Base-by-base conservation (phyloP, 2,113 vertebrate species). In the Petroica traversi region DNA sequence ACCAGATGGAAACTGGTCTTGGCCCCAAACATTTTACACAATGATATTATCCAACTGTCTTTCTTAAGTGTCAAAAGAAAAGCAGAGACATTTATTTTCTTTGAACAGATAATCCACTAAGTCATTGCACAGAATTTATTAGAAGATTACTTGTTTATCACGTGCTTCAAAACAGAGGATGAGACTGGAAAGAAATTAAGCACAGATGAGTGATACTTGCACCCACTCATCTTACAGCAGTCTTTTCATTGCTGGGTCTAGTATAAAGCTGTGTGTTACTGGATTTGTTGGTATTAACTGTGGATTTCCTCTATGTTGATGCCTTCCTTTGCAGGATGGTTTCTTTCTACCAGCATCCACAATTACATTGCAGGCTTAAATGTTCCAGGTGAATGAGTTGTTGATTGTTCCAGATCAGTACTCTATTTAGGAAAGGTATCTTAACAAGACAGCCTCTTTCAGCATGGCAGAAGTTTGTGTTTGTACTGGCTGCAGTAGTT, bases 401-500 rank as follows among this genome's bases (percentile, higher is more conserved):
- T 62, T 2, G 11, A 7, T 80, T 86, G 40, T 72, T 94, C 12
- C 54, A 82, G 49, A 89, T 82, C 55, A 40, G 31, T 52, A 16
- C 12, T 66, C 11, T 46, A 17, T 54, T 58, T 71, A 40, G 26
- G 43, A 74, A 77, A 67, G 10, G 4, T n/a, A 36, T 38, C 55
- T 71, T 71, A 58, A 29, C 26, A 75, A 46, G 28, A 48, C 9
- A 66, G 25, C 14, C 25, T 67, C 66, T 76, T 86, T 67, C 29
- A 83, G 74, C 89, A 91, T 2, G 66, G 69, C 58, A 82, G 28
- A 89, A 96, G 33, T 18, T 62, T 4, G 5, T 40, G 38, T 8
- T 69, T 79, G 54, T 46, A 6, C 82, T 85, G 79, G 43, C 90
- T 96, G 68, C 93, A 95, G 72, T 97, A 97, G 54, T 89, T 94